Conservation (phyloP, 2,888 invertebrate genomes). For the Pristionchus maxplancki region DNA sequence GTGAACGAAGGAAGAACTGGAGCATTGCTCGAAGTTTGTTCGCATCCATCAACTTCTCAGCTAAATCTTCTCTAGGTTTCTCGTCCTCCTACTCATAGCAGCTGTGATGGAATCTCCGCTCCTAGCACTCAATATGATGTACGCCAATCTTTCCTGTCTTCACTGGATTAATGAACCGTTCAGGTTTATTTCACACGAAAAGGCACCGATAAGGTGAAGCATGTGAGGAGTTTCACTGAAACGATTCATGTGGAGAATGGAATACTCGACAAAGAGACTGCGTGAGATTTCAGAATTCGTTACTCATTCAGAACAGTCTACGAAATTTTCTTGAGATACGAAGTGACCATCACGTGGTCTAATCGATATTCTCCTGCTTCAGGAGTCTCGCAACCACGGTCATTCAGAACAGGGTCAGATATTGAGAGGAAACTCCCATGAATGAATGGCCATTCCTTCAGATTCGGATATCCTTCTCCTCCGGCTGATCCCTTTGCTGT, state of each 20-base stretch:
- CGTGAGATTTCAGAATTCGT: slow-evolving; percentile 57
- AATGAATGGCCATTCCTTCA: slow-evolving; percentile 4
- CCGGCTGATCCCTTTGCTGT: slow-evolving; percentile 66
- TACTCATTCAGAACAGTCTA: neutral
- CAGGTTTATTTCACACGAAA: slow-evolving; percentile 73
- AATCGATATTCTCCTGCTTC: slow-evolving; percentile 73
- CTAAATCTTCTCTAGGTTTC: slow-evolving; percentile 31
- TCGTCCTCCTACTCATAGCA: slow-evolving; percentile 57
- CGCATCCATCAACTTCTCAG: neutral
- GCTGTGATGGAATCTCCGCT: slow-evolving; percentile 70
- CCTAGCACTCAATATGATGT: slow-evolving; percentile 75
- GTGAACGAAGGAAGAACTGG: slow-evolving; percentile 76
- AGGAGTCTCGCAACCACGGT: slow-evolving; percentile 63
- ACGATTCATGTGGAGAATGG: slow-evolving; percentile 74
- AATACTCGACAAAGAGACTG: slow-evolving; percentile 76
- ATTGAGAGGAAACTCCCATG: neutral
- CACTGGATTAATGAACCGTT: neutral
- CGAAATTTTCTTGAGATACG: slow-evolving; percentile 60
- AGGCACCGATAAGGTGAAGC: slow-evolving; percentile 73
- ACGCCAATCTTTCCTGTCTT: neutral
- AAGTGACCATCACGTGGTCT: slow-evolving; percentile 73
- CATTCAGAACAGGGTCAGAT: slow-evolving; percentile 69
- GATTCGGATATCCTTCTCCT: slow-evolving; percentile 67
- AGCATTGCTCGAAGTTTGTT: slow-evolving; percentile 65
- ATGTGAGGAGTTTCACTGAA: slow-evolving; percentile 66